Evolutionary conservation across 2,888 invertebrate genomes (phyloP), one percentile per base, ranked within the genome.

Genomic region (Oxystoma pomonae): DNA sequence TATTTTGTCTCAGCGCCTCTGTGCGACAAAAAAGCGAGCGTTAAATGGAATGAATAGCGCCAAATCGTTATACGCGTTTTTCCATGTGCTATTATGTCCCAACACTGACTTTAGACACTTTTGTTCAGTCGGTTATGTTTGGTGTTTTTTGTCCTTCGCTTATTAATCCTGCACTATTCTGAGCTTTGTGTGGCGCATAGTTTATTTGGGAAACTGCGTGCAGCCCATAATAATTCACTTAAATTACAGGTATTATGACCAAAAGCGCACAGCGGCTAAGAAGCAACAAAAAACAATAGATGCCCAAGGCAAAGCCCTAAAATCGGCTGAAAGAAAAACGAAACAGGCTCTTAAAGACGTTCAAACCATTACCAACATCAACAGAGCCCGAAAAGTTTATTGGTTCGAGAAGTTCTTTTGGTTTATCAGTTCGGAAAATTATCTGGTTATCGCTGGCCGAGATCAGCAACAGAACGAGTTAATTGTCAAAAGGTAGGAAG

Each of bases 321-420:
- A 98, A 82, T 96, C 94, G 53, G 98, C 98, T 0, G 96, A 98
- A 75, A 89, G 88, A 72, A 97, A 95, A 80, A 97, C 97, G 0
- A 94, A 94, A 77, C 92, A 96, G 81, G 90, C 94, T 0, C 81
- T 98, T 20, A 97, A 97, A 77, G 96, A 98, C 75, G 95, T 80
- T 0, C 90, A 94, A 75, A 90, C 92, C 0, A 94, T 94, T 71
- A 93, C 94, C 60, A 93, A 87, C 72, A 98, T 99, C 70, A 93
- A 91, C 70, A 98, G 98, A 80, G 92, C 94, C 1, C 84, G 98
- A 56, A 96, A 96, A 81, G 90, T 92, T 0, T 96, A 92, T 81
- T 99, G 99, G 99, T 99, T 99, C 83, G 99, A 99, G 82, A 99
- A 99, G 81, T 99, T 99, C 82, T 92, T 89, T 78, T 99, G 98